Base-by-base conservation (phyloP, 2,113 vertebrate genomes). In the Pomatostomus ruficeps region DNA sequence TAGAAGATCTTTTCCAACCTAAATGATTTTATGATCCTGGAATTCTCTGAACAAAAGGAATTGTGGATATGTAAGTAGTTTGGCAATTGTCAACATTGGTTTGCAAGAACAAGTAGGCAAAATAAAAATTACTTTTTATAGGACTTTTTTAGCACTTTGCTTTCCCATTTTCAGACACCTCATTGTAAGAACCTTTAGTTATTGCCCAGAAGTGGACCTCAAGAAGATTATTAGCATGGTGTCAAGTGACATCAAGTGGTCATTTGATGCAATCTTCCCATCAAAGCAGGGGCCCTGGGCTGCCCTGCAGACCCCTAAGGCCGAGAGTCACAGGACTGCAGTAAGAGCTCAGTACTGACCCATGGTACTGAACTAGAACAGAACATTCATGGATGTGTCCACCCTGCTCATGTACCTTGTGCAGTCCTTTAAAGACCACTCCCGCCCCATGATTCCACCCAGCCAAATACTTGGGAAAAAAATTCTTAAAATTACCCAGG, bases 211-310 rank as follows among this genome's bases (percentile, higher is more conserved):
- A 95, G 5, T 87, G 70, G 86, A 8, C 86, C 54, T 68, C 26
- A 63, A 42, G 16, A 58, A 70, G 54, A 48, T 82, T 78, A 79
- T 91, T 61, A 85, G 21, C 11, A 35, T 22, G 52, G 84, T 88
- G 54, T 90, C 58, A 94, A 93, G 93, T 79, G 93, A 96, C 75
- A 95, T 90, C 88, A 95, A 94, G 93, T 70, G 88, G 93, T 62
- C 78, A 85, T 70, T 14, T 88, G 49, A 88, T 91, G 92, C 88
- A 97, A 62, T 46, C 55, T 73, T 89, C 45, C 75, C 65, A 67
- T 42, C 23, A 22, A 21, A 82, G 49, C 46, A 42, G 22, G 28
- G 77, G 26, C 82, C 61, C 14, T 63, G 52, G 82, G 52, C 23
- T 42, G 33, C 28, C 66, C 40, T 76, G 54, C 52, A 88, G 54